A percentile compares a stretch with the other conserved stretches of the same genome.
Conservation (phyloP, 92 coral and sea anemone genomes). For the Hydrozoanthus gracilis region DNA sequence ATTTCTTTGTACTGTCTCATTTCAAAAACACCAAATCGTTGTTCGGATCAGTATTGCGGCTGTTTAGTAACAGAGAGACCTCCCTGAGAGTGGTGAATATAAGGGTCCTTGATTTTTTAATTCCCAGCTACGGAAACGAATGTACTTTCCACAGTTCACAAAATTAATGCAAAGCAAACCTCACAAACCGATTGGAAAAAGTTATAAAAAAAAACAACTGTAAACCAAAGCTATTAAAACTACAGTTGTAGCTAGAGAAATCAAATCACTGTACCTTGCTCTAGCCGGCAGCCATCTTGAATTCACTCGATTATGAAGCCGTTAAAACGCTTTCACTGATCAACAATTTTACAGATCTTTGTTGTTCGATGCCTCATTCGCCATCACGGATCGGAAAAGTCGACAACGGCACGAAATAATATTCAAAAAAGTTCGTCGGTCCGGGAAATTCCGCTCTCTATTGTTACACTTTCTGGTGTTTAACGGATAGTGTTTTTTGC, state of each 20-base stretch:
- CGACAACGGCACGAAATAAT: no score
- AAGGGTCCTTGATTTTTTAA: not conserved
- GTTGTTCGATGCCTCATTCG: no score
- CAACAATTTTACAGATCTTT: no score
- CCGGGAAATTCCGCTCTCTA: no score
- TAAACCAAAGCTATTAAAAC: not conserved
- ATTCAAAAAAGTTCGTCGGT: no score
- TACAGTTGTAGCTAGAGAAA: slow-evolving; percentile 4
- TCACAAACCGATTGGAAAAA: not conserved
- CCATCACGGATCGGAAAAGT: no score
- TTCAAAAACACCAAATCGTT: not conserved
- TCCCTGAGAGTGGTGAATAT: not conserved
- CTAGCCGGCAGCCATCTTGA: slow-evolving; percentile 1
- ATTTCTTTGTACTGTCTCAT: not conserved
- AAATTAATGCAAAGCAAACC: not conserved
- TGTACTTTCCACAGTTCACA: not conserved
- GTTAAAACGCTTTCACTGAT: no score
- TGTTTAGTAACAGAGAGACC: not conserved
- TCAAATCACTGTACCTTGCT: not conserved
- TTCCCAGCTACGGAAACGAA: not conserved
- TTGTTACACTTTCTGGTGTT: no score
- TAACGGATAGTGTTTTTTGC: no score
- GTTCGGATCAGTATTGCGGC: not conserved
- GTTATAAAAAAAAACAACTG: not conserved
- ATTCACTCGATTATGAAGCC: not conserved